Evolutionary conservation across 1,140 invertebrate species (phyloP).

Genomic region (Nautilus pompilius): DNA sequence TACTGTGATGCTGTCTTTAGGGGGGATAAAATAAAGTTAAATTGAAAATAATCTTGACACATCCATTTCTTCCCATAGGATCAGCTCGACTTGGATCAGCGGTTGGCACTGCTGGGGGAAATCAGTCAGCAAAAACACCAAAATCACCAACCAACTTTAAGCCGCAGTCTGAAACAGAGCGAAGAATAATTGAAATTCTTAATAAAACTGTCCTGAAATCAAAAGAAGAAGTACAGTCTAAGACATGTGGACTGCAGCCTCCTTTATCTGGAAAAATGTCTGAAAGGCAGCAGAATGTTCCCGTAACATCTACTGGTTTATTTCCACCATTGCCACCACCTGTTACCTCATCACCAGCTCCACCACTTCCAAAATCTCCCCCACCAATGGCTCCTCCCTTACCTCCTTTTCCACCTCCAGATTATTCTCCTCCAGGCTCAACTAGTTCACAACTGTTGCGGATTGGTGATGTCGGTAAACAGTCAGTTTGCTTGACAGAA

Average conservation of each 20-base stretch:
- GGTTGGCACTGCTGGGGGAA: too few relatives aligned
- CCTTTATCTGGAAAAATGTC: too few relatives aligned
- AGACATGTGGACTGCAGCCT: too few relatives aligned
- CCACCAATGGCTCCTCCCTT: constrained; percentile 41
- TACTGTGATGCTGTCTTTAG: too few relatives aligned
- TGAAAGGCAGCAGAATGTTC: too few relatives aligned
- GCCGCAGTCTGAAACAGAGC: constrained; percentile 42
- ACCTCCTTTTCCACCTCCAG: constrained; percentile 39
- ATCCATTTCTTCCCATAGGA: too few relatives aligned
- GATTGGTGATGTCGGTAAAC: too few relatives aligned
- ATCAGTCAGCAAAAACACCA: constrained; percentile 3
- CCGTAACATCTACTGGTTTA: not conserved
- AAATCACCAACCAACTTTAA: constrained; percentile 23
- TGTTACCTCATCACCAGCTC: constrained; percentile 13
- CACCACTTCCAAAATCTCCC: constrained; percentile 3
- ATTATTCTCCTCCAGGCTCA: constrained; percentile 46
- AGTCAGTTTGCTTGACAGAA: too few relatives aligned
- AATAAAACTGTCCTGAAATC: constrained; percentile 20
- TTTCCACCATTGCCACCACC: constrained; percentile 1
- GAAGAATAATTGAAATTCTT: constrained; percentile 41
- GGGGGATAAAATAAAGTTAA: too few relatives aligned
- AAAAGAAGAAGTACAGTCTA: too few relatives aligned
- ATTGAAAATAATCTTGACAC: too few relatives aligned
- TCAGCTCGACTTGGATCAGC: too few relatives aligned
- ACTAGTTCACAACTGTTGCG: not conserved